Evolutionary conservation across 2,113 vertebrate genomes (phyloP), one percentile per base, ranked within the genome.

Genomic region (Sylvilagus bachmani): DNA sequence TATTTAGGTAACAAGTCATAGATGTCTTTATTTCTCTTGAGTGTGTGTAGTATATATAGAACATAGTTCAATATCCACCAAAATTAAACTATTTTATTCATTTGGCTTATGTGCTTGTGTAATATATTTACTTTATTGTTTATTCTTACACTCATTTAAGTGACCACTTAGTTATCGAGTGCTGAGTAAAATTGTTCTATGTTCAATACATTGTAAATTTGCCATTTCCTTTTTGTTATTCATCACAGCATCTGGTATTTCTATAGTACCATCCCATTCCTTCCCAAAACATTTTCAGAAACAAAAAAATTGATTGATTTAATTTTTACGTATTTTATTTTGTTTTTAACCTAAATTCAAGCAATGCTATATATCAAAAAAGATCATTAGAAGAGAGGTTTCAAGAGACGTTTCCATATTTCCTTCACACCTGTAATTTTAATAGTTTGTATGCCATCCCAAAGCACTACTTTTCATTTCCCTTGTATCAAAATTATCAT

Each of bases 391-490:
- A 19, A 64, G 84, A 62, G 19, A n/a, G 70, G 2, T 31, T 92
- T 5, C 22, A 61, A 21, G 53, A 11, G 3, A 36, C 17, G 51
- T 70, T 73, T 67, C 16, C 5, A 19, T n/a, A 4, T 86, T 74
- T 51, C 27, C 27, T 78, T 86, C 10, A 17, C 1, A 82, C 11
- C 29, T 16, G 29, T 22, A 67, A 44, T 1, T 4, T 64, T 81
- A 55, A 25, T 2, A 36, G 17, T 27, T 25, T 66, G 6, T 29
- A 36, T 31, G 3, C 0, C 3, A 62, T 3, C 22, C 1, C 21
- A 55, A 91, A 94, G 21, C 2, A 27, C 10, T 38, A 14, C 12
- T 62, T 90, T 12, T 5, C 1, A 14, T 74, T 79, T 87, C 9
- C 5, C 69, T 3, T 36, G 22, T 13, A 27, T 87, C 12, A 55